phyloP scores from a whole-genome alignment of 2,113 vertebrate genomes.

The Indri indri region DNA sequence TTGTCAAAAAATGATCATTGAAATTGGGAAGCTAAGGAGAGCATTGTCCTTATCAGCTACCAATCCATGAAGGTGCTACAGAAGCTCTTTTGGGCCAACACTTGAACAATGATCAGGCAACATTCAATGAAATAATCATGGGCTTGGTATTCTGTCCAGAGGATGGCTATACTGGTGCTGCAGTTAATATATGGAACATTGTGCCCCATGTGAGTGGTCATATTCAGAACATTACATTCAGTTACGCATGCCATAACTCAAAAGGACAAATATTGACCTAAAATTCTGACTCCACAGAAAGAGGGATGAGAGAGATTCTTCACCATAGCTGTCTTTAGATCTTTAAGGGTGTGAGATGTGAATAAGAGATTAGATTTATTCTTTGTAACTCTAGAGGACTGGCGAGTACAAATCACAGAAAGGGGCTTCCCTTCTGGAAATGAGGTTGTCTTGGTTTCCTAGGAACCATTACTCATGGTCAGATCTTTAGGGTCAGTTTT shows the following conservation, averaged over 20 bases:
- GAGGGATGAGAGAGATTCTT: not conserved
- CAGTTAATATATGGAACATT: not conserved
- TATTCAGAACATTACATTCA: not conserved
- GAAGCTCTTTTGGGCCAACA: not conserved
- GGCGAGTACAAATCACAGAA: not conserved
- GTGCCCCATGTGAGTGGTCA: not conserved
- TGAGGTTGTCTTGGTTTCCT: not conserved
- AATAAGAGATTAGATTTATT: not conserved
- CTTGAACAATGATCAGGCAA: not conserved
- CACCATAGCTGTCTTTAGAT: not conserved
- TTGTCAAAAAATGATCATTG: not conserved
- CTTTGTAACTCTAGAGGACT: not conserved
- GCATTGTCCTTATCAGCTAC: not conserved
- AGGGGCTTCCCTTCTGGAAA: not conserved
- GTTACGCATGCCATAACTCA: not conserved
- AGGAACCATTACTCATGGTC: not conserved
- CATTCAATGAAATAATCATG: not conserved
- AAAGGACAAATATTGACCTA: not conserved
- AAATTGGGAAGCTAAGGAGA: not conserved
- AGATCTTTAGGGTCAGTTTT: not conserved
- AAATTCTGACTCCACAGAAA: not conserved
- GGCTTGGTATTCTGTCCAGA: not conserved
- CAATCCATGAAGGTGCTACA: not conserved
- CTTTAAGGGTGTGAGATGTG: not conserved
- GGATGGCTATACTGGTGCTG: not conserved